Percentiles rank a stretch among this genome's conserved stretches.
Evolutionary conservation across 2,797 vertebrate genomes (phyloP).

Genomic region (Protosalanx chinensis): DNA sequence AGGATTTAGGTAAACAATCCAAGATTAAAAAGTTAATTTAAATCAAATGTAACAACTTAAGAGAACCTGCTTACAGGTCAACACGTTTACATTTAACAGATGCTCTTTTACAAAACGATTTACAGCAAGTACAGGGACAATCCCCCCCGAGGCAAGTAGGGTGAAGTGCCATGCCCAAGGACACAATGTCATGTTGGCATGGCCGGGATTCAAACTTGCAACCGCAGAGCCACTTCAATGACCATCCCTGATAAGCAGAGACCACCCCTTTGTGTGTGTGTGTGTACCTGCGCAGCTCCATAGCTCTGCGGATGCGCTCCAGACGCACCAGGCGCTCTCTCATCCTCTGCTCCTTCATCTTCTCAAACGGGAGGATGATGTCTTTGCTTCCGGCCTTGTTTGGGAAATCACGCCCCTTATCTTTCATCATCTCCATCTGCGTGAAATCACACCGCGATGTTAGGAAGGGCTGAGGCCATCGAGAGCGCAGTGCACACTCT

Average conservation of each 20-base stretch:
- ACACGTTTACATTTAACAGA: too few species aligned
- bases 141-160: too few species aligned
- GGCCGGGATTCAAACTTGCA: too few species aligned
- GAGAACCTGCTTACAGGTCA: too few species aligned
- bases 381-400: conserved; percentile 81
- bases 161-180: too few species aligned
- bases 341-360: conserved; percentile 94
- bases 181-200: too few species aligned
- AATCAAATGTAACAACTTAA: too few species aligned
- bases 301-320: conserved; percentile 85
- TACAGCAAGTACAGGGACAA: too few species aligned
- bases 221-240: too few species aligned
- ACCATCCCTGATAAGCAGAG: background rate
- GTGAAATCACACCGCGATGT: background rate
- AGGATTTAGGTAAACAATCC: background rate
- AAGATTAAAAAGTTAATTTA: background rate
- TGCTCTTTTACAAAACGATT: too few species aligned
- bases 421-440: conserved; percentile 83
- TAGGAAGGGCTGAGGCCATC: too few species aligned
- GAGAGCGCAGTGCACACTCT: background rate
- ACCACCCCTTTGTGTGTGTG: background rate
- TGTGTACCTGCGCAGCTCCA: conserved; percentile 88
- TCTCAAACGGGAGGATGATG: conserved; percentile 90
- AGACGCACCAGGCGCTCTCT: conserved; percentile 86
- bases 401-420: conserved; percentile 77